Conservation (phyloP, 2,888 invertebrate genomes). For the Lacanobia oleracea region DNA sequence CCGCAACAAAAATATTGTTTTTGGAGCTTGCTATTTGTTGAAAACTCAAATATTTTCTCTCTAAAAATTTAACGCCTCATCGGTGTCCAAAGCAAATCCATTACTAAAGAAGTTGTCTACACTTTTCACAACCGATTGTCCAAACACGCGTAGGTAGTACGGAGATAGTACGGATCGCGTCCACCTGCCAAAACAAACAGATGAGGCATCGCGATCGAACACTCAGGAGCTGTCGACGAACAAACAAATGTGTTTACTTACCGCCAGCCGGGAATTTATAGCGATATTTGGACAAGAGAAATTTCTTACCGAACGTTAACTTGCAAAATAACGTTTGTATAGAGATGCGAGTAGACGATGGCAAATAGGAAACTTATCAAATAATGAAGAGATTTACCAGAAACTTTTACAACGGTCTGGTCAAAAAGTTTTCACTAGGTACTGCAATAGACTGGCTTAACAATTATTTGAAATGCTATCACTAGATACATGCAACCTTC, state of each 20-base stretch:
- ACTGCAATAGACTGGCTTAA: too few species aligned
- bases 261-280: slow-evolving; percentile 59
- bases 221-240: slow-evolving; percentile 51
- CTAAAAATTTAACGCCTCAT: slow-evolving; percentile 22
- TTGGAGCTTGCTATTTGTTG: not conserved
- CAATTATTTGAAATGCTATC: too few species aligned
- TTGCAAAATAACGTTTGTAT: slow-evolving; percentile 28
- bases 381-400: not conserved
- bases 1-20: not conserved
- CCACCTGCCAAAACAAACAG: slow-evolving; percentile 85
- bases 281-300: slow-evolving; percentile 58
- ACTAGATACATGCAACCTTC: too few species aligned
- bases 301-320: slow-evolving; percentile 52
- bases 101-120: slow-evolving; percentile 40
- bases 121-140: slow-evolving; percentile 56
- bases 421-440: too few species aligned
- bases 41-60: not conserved
- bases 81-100: slow-evolving; percentile 39
- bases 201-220: slow-evolving; percentile 47
- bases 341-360: not conserved
- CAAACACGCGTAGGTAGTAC: slow-evolving; percentile 47
- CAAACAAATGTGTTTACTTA: slow-evolving; percentile 60
- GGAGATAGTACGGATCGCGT: slow-evolving; percentile 56
- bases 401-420: slow-evolving; percentile 1
- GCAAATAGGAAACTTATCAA: not conserved